A percentile compares a stretch with the other conserved stretches of the same genome.
These are phyloP conservation scores for Bombus sylvicola DNA, from an alignment of 1,140 invertebrate species.

Conservation along the genomic window DNA sequence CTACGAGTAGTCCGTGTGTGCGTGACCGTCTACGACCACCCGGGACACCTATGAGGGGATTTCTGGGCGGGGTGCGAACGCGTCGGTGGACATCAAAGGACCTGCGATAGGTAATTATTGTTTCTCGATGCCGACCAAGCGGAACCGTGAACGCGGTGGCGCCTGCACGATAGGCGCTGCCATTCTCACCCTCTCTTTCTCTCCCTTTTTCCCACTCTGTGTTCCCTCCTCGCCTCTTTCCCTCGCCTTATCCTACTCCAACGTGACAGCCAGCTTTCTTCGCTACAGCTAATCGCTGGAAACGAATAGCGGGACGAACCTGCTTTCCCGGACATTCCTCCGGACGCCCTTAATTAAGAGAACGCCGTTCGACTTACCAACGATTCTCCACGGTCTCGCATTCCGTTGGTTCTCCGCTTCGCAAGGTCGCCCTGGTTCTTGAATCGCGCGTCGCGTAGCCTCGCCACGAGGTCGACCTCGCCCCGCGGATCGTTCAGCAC, in stretches of 20 bases:
- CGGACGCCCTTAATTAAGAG: constrained; percentile 78
- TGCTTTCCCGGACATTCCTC: constrained; percentile 43
- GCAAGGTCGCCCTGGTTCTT: background rate
- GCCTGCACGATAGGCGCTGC: constrained; percentile 77
- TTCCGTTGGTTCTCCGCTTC: constrained; percentile 57
- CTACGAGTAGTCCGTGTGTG: constrained; percentile 43
- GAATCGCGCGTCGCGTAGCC: too few relatives aligned
- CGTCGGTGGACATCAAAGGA: constrained; percentile 80
- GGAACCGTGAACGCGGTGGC: constrained; percentile 73
- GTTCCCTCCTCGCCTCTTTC: background rate
- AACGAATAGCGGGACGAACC: constrained; percentile 16
- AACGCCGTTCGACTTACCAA: constrained; percentile 69
- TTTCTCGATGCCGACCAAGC: constrained; percentile 75
- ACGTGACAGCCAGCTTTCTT: constrained; percentile 22
- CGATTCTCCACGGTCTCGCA: constrained; percentile 73
- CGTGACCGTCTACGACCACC: constrained; percentile 66
- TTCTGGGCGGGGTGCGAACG: constrained; percentile 79
- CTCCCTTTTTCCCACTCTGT: background rate
- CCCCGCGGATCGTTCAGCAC: background rate
- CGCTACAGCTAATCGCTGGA: background rate
- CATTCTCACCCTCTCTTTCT: constrained; percentile 72
- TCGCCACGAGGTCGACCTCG: too few relatives aligned
- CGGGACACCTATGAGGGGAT: constrained; percentile 73
- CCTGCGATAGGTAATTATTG: constrained; percentile 80
- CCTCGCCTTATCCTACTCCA: background rate